Evolutionary conservation across 2,888 invertebrate species (phyloP).

Genomic region (Phyllotreta cruciferae): DNA sequence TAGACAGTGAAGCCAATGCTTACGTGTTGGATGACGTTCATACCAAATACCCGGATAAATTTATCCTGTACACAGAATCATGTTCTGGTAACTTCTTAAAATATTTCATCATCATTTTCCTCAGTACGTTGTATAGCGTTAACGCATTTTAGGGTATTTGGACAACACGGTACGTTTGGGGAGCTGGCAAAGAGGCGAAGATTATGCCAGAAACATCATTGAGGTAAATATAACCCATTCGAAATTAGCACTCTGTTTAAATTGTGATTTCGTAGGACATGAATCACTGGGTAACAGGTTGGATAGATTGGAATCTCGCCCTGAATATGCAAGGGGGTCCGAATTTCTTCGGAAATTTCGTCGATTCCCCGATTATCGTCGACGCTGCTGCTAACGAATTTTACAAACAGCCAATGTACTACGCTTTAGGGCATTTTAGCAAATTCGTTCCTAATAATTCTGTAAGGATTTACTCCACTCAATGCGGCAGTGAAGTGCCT

Average conservation of each 20-base stretch:
- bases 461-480: slow-evolving; percentile 52
- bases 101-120: no score
- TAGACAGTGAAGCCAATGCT: slow-evolving; percentile 67
- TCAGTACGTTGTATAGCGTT: no score
- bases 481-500: slow-evolving; percentile 54
- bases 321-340: slow-evolving; percentile 80
- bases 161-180: slow-evolving; percentile 6
- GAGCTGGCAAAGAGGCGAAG: slow-evolving; percentile 22
- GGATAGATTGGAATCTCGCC: slow-evolving; percentile 92
- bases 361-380: slow-evolving; percentile 81
- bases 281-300: slow-evolving; percentile 79
- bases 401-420: slow-evolving; percentile 90
- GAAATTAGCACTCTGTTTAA: neutral
- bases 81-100: slow-evolving; percentile 65
- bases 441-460: slow-evolving; percentile 72
- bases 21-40: slow-evolving; percentile 65
- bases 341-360: slow-evolving; percentile 78
- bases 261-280: slow-evolving; percentile 64
- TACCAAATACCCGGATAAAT: slow-evolving; percentile 49
- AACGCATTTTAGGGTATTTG: neutral
- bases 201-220: slow-evolving; percentile 19
- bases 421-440: slow-evolving; percentile 80
- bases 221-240: neutral
- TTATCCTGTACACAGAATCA: slow-evolving; percentile 73
- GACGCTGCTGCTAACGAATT: slow-evolving; percentile 71